Evolutionary conservation across 2,888 invertebrate species (phyloP), one percentile per base, ranked within the genome.

Genomic region (Plutella xylostella): DNA sequence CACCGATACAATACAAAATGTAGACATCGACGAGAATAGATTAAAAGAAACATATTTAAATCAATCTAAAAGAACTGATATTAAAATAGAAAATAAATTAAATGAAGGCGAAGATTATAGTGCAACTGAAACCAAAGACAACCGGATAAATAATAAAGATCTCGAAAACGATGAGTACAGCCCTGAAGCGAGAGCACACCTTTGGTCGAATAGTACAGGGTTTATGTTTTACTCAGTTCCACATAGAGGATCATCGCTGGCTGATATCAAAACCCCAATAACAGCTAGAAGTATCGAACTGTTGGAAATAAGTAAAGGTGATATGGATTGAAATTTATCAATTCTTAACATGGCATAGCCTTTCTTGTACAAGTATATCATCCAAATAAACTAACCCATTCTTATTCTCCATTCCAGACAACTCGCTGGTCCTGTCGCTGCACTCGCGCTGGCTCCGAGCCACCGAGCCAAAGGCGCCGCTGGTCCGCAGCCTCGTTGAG

Each of bases 161-260:
- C 2, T 12, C 9, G 12, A 19, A 37, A 18, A 19, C 11, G 12
- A 12, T 5, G 25, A 25, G 19, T 42, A 30, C 21, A 20, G 30
- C 19, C 12, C 14, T n/a, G 19, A 37, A 5, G 30, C 11, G 9
- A 77, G 83, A 39, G 78, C 85, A 0, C 53, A 71, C 0, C 67
- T 91, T 0, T 90, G 87, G 80, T 55, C 65, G 0, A 77, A 79
- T 21, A 88, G 90, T 6, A 78, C 80, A 4, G 90, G 88, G 1
- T 88, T 92, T 50, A 87, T 95, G 77, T 94, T 95, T 73, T 94
- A 93, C 72, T 93, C 94, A 34, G 94, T 94, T 6, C 96, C 96
- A 0, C 95, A 96, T 71, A 85, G 88, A 14, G 96, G 96, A 1
- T 93, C 94, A 0, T 86, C 90, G 18, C 80, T 94, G 42, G 94